Evolutionary conservation across 2,888 invertebrate species (phyloP).

Genomic region (Oscheius sp.): DNA sequence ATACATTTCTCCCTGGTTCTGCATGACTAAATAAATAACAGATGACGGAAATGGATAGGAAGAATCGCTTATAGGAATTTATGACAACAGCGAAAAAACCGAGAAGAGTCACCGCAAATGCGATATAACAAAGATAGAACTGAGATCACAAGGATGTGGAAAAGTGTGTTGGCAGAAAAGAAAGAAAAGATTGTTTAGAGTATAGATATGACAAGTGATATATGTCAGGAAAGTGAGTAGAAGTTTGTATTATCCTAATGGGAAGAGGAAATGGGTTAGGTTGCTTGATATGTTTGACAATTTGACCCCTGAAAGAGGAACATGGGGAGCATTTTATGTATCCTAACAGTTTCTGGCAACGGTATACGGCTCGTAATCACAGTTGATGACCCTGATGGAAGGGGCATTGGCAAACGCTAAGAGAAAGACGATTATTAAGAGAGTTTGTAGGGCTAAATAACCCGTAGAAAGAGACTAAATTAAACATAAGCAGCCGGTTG

Average conservation of each 20-base stretch:
- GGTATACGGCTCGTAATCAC: conserved; percentile 19
- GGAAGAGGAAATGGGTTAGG: background rate
- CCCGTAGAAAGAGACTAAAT: conserved; percentile 5
- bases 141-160: conserved; percentile 11
- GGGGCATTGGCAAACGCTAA: conserved; percentile 18
- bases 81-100: conserved; percentile 26
- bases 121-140: conserved; percentile 11
- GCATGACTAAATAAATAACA: conserved; percentile 15
- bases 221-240: conserved; percentile 25
- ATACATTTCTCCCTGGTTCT: background rate
- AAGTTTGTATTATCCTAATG: conserved; percentile 1
- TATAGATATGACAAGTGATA: conserved; percentile 20
- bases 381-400: background rate
- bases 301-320: conserved; percentile 8
- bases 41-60: background rate
- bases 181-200: background rate
- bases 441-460: background rate
- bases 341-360: conserved; percentile 12
- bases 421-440: conserved; percentile 21
- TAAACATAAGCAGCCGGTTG: conserved; percentile 57
- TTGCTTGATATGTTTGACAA: conserved; percentile 24
- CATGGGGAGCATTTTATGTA: conserved; percentile 15
- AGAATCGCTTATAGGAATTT: conserved; percentile 9
- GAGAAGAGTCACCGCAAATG: conserved; percentile 18
- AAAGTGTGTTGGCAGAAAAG: background rate